Evolutionary conservation across 2,797 vertebrate genomes (phyloP).

Genomic region (Xiphophorus birchmanni): DNA sequence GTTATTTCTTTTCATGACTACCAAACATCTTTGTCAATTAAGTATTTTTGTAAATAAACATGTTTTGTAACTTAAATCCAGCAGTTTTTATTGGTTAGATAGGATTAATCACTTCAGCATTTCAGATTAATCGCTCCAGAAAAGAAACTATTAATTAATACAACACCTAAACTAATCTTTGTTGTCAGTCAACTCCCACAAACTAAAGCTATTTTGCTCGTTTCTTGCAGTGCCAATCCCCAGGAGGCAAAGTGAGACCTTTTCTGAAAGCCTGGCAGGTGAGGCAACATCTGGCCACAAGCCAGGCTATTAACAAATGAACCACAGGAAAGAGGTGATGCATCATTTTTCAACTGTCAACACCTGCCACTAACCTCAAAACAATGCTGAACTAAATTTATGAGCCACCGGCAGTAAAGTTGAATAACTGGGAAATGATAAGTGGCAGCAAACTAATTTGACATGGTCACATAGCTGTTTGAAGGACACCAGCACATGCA

Average conservation of each 20-base stretch:
- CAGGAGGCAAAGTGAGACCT: constrained; percentile 32
- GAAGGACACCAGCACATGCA: constrained; percentile 52
- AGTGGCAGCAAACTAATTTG: constrained; percentile 66
- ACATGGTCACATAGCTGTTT: constrained; percentile 64
- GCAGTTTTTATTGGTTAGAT: neutral
- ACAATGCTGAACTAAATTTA: constrained; percentile 67
- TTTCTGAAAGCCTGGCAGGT: constrained; percentile 45
- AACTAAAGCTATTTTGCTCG: constrained; percentile 53
- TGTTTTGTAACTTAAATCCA: neutral
- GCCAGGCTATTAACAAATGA: constrained; percentile 75
- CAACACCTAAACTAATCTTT: constrained; percentile 52
- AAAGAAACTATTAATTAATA: constrained; percentile 23
- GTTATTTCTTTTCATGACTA: neutral
- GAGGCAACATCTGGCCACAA: constrained; percentile 55
- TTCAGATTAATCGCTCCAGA: constrained; percentile 1
- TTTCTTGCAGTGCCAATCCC: constrained; percentile 53
- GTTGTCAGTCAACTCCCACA: constrained; percentile 54
- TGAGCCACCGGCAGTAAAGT: constrained; percentile 57
- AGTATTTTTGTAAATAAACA: neutral
- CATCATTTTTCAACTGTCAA: constrained; percentile 67
- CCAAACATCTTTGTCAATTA: neutral
- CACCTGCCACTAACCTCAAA: constrained; percentile 63
- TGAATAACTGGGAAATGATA: constrained; percentile 70
- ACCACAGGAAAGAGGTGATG: constrained; percentile 57
- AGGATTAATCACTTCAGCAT: constrained; percentile 1